Percentiles rank a stretch among this genome's conserved stretches.
Evolutionary conservation across 2,113 vertebrate genomes (phyloP).

Genomic region (Microcebus tavaratra): DNA sequence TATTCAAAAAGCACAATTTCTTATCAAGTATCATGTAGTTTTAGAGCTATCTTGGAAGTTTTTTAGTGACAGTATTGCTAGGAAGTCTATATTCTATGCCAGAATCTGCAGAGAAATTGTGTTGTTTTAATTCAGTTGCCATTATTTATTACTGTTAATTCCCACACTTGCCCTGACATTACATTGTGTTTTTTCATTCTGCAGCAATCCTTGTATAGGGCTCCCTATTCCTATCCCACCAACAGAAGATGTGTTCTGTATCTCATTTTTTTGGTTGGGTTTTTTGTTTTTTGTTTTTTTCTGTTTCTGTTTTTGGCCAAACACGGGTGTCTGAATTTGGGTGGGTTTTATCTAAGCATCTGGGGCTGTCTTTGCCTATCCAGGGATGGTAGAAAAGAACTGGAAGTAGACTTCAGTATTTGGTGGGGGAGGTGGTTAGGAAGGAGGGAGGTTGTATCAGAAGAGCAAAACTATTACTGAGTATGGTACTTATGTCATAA

Average conservation of each 20-base stretch:
- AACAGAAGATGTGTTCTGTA: neutral
- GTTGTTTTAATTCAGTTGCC: neutral
- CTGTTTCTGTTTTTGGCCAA: too few relatives aligned
- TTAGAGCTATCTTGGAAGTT: neutral
- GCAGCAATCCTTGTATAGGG: neutral
- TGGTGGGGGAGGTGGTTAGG: neutral
- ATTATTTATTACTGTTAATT: neutral
- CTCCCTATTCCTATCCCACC: neutral
- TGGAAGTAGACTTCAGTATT: neutral
- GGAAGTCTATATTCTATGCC: neutral
- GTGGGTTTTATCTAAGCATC: neutral
- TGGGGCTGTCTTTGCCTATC: neutral
- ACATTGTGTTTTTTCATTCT: neutral
- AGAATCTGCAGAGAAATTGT: neutral
- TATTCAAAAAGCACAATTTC: neutral
- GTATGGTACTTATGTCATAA: neutral
- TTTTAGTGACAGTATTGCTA: neutral
- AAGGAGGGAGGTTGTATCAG: neutral
- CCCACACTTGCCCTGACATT: neutral
- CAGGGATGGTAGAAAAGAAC: neutral
- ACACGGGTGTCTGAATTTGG: neutral
- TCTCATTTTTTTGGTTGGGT: neutral
- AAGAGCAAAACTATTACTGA: neutral
- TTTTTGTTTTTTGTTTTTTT: too few relatives aligned
- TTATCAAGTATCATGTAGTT: neutral